These are phyloP conservation scores for Pyralis farinalis DNA, from an alignment of 2,888 invertebrate species.

Conservation along the genomic window DNA sequence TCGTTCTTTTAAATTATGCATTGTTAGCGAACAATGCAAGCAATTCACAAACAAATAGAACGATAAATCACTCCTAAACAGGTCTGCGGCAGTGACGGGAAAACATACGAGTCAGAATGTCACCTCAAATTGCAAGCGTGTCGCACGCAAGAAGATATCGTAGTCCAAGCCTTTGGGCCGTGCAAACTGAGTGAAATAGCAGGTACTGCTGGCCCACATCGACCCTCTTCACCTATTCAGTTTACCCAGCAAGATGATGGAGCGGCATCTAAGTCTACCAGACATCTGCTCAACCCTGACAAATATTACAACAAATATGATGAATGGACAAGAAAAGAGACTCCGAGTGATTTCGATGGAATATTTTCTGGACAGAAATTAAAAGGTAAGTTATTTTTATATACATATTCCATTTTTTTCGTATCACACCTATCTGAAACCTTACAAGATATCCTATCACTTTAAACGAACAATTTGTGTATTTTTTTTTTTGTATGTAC, in stretches of 20 bases:
- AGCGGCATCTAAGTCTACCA: slow-evolving; percentile 89
- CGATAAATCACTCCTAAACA: slow-evolving; percentile 30
- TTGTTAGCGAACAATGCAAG: not conserved
- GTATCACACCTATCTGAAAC: too few relatives aligned
- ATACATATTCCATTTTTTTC: too few relatives aligned
- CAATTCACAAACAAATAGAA: slow-evolving; percentile 5
- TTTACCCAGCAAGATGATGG: slow-evolving; percentile 90
- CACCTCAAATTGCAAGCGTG: slow-evolving; percentile 91
- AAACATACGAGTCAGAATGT: slow-evolving; percentile 92
- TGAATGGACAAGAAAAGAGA: slow-evolving; percentile 79
- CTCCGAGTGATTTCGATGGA: slow-evolving; percentile 68
- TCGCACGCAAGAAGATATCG: slow-evolving; percentile 89
- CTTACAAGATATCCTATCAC: too few relatives aligned
- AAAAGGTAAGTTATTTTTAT: slow-evolving; percentile 48
- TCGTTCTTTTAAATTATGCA: too few relatives aligned
- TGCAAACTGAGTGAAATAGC: slow-evolving; percentile 86
- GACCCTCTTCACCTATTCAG: slow-evolving; percentile 88
- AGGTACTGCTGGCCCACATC: slow-evolving; percentile 88
- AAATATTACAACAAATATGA: slow-evolving; percentile 83
- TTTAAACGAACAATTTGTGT: too few relatives aligned
- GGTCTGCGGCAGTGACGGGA: slow-evolving; percentile 90
- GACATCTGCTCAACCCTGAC: slow-evolving; percentile 87
- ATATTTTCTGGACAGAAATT: slow-evolving; percentile 63
- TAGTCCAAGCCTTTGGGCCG: slow-evolving; percentile 87
- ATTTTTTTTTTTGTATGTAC: too few relatives aligned